Percentiles rank a stretch among this genome's conserved stretches.
Evolutionary conservation across 2,113 vertebrate species (phyloP).

Genomic region (Psilopsiagon aurifrons): DNA sequence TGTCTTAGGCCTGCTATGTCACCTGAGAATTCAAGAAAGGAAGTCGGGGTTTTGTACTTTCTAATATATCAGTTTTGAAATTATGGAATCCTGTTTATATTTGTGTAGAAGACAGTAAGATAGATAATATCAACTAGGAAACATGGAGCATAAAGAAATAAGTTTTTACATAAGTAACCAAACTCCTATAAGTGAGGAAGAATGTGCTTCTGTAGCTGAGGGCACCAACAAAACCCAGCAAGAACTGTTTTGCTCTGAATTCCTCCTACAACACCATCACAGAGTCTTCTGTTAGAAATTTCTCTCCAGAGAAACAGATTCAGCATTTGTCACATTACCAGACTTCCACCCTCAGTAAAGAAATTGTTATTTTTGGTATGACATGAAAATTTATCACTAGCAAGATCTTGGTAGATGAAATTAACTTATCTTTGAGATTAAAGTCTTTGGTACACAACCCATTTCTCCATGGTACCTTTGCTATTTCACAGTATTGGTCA

Average conservation of each 20-base stretch:
- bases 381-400: not conserved
- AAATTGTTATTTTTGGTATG: constrained; percentile 11
- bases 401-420: not conserved
- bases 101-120: not conserved
- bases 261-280: not conserved
- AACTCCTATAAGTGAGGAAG: not conserved
- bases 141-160: not conserved
- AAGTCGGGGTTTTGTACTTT: not conserved
- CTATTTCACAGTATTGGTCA: not conserved
- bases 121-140: not conserved
- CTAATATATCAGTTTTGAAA: not conserved
- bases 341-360: constrained; percentile 28
- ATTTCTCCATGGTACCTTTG: not conserved
- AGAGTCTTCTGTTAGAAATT: not conserved
- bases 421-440: not conserved
- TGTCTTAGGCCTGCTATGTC: not conserved
- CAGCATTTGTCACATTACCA: constrained; percentile 33
- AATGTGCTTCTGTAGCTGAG: not conserved
- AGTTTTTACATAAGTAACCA: not conserved
- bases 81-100: not conserved
- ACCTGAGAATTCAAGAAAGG: not conserved
- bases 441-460: not conserved
- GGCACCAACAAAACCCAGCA: not conserved
- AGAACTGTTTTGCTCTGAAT: not conserved
- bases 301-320: constrained; percentile 33